Conservation (phyloP, 37 sponge, comb jelly and placozoan genomes). For the Aphrocallistes beatrix region DNA sequence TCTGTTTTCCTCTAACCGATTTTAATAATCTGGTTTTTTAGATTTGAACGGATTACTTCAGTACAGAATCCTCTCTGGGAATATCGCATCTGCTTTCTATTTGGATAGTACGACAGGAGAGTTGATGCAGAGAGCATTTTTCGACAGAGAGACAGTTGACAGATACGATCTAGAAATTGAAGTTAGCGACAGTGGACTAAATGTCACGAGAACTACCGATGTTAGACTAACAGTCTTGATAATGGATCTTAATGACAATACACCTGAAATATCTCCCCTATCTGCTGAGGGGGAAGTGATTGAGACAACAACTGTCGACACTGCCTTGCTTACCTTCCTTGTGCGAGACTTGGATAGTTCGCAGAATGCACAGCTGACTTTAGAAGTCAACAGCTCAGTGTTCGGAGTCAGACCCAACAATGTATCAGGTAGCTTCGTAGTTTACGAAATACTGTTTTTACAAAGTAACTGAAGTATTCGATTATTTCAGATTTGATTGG, state of each 20-base stretch:
- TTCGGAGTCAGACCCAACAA: neutral
- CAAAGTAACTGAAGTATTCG: neutral
- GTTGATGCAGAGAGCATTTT: neutral
- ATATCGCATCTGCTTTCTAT: neutral
- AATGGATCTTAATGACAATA: neutral
- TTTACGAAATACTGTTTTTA: neutral
- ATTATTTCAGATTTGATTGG: no score
- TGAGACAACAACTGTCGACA: neutral
- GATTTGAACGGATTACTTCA: neutral
- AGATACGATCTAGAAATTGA: neutral
- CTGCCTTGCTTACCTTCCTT: neutral
- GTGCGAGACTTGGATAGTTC: neutral
- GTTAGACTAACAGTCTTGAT: neutral
- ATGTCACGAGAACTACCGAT: neutral
- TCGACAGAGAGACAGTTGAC: neutral
- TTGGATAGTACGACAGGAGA: neutral
- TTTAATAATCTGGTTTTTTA: no score
- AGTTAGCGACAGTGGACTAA: neutral
- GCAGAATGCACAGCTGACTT: neutral
- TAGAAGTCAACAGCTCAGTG: neutral
- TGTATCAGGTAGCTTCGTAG: neutral
- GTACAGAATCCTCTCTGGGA: neutral
- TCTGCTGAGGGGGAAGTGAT: neutral
- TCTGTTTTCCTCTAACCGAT: no score
- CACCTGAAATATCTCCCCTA: neutral